These are phyloP conservation scores for Stegophylla sp. DNA, from an alignment of 2,888 invertebrate genomes.

Conservation along the genomic window DNA sequence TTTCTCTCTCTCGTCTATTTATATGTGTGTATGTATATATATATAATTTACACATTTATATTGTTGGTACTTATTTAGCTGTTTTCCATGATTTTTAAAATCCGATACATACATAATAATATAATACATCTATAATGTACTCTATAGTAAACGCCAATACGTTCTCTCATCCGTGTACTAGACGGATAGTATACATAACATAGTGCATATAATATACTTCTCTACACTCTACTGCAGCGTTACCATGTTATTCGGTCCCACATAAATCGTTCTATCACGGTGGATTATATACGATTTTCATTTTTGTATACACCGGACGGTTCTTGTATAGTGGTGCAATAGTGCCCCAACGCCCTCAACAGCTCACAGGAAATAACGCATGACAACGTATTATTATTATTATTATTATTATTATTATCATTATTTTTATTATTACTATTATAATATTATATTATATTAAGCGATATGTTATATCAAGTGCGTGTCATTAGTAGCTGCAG, in stretches of 20 bases:
- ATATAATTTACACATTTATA: background rate
- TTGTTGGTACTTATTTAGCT: background rate
- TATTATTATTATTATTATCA: no score
- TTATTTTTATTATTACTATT: no score
- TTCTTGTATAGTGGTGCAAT: no score
- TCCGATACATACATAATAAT: background rate
- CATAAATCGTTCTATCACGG: background rate
- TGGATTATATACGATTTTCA: background rate
- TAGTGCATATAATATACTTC: background rate
- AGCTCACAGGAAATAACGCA: slow-evolving; percentile 1
- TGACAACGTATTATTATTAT: background rate
- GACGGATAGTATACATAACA: background rate
- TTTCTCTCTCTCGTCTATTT: background rate
- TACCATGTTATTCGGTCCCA: background rate
- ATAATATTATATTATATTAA: no score
- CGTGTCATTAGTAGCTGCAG: no score
- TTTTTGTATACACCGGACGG: background rate
- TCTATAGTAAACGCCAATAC: background rate
- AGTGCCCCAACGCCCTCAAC: no score
- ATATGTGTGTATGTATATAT: background rate
- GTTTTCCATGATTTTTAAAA: slow-evolving; percentile 18
- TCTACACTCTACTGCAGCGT: background rate
- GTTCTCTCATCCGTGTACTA: background rate
- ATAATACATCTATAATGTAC: no score
- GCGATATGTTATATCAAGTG: no score